Base-by-base conservation (phyloP, 2,113 vertebrate genomes). In the Coreoperca whiteheadi region DNA sequence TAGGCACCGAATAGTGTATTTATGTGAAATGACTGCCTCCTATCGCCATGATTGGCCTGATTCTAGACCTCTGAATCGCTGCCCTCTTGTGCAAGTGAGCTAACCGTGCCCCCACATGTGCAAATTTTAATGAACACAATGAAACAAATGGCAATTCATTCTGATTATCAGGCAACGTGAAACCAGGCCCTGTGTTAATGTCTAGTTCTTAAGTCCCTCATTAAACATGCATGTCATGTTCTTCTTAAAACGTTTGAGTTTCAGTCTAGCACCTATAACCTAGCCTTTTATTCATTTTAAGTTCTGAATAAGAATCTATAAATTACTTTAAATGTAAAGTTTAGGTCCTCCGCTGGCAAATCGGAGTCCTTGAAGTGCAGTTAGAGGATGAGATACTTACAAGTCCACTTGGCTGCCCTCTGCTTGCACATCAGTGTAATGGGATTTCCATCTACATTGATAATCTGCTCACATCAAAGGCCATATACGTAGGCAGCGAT, bases 401-500 rank as follows among this genome's bases (percentile, higher is more conserved):
- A 57, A 56, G 57, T 78, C 15, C 12, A 63, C 50, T 83, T 85
- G 69, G 68, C 72, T 81, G 69, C 56, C 65, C 75, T 82, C 65
- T 71, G 57, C 82, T 56, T 70, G 51, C 32, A 65, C 77, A 60
- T 87, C 51, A 65, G 18, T 57, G 23, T 75, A 87, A 90, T 83
- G 4, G 25, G 73, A 79, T 91, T 86, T 79, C 59, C 72, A 50
- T 56, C 20, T 25, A 37, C 54, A 77, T 20, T 56, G 57, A 82
- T 75, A 63, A 37, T 67, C 64, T 66, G 20, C 61, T 56, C 53
- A 53, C 34, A 43, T 75, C 72, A 74, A 30, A 51, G 82, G 18
- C 11, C 61, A 63, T 30, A 43, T 5, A 14, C 41, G 34, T 5
- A 23, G 25, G 30, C 39, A 56, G 16, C 23, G 21, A 69, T 39